Evolutionary conservation across 2,797 vertebrate genomes (phyloP).

Genomic region (Harpagifer antarcticus): DNA sequence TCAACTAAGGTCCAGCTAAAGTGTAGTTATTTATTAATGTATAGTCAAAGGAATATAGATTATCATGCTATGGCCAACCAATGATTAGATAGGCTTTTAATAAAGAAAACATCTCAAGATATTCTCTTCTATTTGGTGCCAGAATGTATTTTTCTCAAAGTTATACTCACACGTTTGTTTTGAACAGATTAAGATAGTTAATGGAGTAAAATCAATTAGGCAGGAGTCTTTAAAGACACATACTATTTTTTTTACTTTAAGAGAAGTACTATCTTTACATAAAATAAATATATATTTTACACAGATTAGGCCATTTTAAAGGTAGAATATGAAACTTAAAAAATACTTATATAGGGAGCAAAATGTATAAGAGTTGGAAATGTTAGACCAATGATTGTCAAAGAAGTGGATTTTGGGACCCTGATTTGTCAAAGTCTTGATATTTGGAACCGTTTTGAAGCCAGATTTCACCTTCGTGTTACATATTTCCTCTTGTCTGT

Average conservation of each 20-base stretch:
- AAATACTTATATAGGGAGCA: background rate
- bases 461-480: background rate
- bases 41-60: background rate
- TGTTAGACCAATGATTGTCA: background rate
- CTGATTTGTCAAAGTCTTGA: background rate
- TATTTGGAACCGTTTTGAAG: background rate
- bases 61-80: background rate
- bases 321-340: background rate
- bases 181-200: background rate
- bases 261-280: slow-evolving; percentile 3
- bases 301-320: slow-evolving; percentile 8
- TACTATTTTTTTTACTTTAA: slow-evolving; percentile 7
- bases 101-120: background rate
- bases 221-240: slow-evolving; percentile 4
- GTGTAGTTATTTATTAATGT: background rate
- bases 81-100: background rate
- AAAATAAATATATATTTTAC: background rate
- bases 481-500: slow-evolving; percentile 19
- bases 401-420: background rate
- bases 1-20: background rate
- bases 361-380: background rate
- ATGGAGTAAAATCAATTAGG: background rate
- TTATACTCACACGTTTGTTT: background rate
- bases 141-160: background rate
- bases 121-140: background rate